These are phyloP conservation scores for Zoanthus sansibaricus DNA, from an alignment of 92 coral and sea anemone genomes.

Conservation along the genomic window DNA sequence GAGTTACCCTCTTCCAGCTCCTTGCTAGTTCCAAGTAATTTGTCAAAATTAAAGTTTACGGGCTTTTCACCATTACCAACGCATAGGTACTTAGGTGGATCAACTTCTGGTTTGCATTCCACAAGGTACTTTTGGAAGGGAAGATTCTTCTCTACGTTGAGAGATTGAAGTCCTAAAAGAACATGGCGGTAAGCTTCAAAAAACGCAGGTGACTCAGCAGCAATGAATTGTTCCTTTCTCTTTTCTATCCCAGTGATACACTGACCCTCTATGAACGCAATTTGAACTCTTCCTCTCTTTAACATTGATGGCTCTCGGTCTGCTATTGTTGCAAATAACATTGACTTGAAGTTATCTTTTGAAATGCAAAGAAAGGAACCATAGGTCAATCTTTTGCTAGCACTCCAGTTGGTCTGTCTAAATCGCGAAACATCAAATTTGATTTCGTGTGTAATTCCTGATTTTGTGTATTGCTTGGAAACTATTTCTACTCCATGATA, in stretches of 20 bases:
- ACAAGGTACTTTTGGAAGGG: conserved; percentile 53
- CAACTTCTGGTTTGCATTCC: conserved; percentile 44
- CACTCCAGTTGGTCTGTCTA: conserved; percentile 37
- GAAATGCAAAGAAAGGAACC: conserved; percentile 52
- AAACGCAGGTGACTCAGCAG: conserved; percentile 49
- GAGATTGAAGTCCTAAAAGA: conserved; percentile 40
- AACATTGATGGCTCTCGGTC: conserved; percentile 6
- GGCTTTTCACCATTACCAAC: not conserved
- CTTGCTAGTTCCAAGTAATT: conserved; percentile 45
- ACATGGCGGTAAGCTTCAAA: conserved; percentile 53
- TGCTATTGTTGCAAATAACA: conserved; percentile 43
- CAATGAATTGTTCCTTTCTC: conserved; percentile 19
- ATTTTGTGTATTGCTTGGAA: conserved; percentile 48
- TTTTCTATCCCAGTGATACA: conserved; percentile 29
- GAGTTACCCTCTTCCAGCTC: not conserved
- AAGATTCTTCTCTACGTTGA: conserved; percentile 10
- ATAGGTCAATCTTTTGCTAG: conserved; percentile 22
- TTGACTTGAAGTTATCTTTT: conserved; percentile 34
- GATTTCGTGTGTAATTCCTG: conserved; percentile 51
- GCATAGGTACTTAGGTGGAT: conserved; percentile 28
- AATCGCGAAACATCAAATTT: conserved; percentile 51
- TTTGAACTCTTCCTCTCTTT: conserved; percentile 24
- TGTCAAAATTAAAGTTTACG: conserved; percentile 56
- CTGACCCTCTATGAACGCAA: conserved; percentile 24
- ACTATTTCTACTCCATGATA: conserved; percentile 45